These are phyloP conservation scores for Agriopis aurantiaria DNA, from an alignment of 2,888 invertebrate genomes.

Conservation along the genomic window DNA sequence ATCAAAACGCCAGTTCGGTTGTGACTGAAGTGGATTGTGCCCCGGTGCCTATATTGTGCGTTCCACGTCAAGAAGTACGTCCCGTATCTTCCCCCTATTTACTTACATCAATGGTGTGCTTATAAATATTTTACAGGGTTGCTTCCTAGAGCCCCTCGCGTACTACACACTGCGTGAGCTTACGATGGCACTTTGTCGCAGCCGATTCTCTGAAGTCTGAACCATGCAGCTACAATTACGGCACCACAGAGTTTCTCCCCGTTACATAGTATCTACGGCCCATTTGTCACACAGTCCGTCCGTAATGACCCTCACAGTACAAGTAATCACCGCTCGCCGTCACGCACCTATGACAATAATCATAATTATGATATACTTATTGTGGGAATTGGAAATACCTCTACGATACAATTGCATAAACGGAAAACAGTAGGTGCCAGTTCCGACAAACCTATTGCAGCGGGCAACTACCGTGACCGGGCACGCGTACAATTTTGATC, in stretches of 20 bases:
- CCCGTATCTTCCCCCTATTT: too few relatives aligned
- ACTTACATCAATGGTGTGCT: too few relatives aligned
- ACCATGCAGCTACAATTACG: constrained; percentile 65
- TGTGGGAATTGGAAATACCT: constrained; percentile 66
- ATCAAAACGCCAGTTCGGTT: too few relatives aligned
- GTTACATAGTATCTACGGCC: too few relatives aligned
- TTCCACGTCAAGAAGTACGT: too few relatives aligned
- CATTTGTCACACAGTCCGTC: constrained; percentile 67
- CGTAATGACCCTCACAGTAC: constrained; percentile 63
- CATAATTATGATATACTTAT: constrained; percentile 58
- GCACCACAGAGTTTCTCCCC: constrained; percentile 43
- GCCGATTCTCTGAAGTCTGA: constrained; percentile 68
- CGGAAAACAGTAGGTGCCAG: constrained; percentile 5
- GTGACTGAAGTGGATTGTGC: too few relatives aligned
- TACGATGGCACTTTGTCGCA: constrained; percentile 41
- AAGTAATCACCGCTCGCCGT: constrained; percentile 69
- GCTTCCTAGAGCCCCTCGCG: too few relatives aligned
- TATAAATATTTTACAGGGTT: too few relatives aligned
- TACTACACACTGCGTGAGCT: too few relatives aligned
- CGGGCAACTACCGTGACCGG: constrained; percentile 19
- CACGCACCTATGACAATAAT: constrained; percentile 76
- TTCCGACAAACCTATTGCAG: constrained; percentile 20
- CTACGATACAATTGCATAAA: constrained; percentile 31
- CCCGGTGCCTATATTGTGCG: too few relatives aligned
- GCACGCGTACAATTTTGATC: constrained; percentile 13